Base-by-base conservation (phyloP, 2,113 vertebrate species). In the Rhodinocichla rosea region DNA sequence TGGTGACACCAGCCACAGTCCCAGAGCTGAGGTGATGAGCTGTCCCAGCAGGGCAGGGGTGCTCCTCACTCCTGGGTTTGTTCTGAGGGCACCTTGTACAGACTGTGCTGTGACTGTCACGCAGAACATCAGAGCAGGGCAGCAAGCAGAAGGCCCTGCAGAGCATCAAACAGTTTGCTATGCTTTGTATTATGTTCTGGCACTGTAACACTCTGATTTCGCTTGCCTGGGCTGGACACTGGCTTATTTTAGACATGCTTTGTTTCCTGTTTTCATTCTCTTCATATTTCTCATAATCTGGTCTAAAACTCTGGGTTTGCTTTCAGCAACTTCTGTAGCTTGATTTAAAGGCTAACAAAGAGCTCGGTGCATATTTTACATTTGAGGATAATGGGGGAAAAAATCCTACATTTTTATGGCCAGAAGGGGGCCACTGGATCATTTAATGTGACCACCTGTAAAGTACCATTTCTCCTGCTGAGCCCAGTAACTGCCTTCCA, bases 331-430 rank as follows among this genome's bases (percentile, higher is more conserved):
- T 88, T 94, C 93, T 77, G 75, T 40, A 76, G 52, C 62, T 89
- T 92, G 92, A 96, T 93, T 95, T 90, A 90, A 95, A 93, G 52
- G 68, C 83, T 83, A 88, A 95, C 92, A 96, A 95, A 92, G 85
- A 91, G 64, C 71, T 78, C 14, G 1, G 42, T 40, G 52, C 60
- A 18, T 95, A 88, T 93, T 83, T 86, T 73, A 90, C 52, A 50
- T 93, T 67, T 85, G 88, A 94, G 56, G 85, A 93, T 93, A 93
- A 95, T 93, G 76, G 83, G 13, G 45, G 3, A 20, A 23, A 56
- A 90, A 94, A 80, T 27, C 69, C 56, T 78, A 70, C 71, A 64
- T 96, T 95, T 96, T 96, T 95, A 96, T 71, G 76, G 60, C 92
- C 93, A 94, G 90, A 94, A 93, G 83, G 92, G 83, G 90, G 80